These are phyloP conservation scores for Acanthococcus lagerstroemiae DNA, from an alignment of 2,888 invertebrate species.

Conservation along the genomic window DNA sequence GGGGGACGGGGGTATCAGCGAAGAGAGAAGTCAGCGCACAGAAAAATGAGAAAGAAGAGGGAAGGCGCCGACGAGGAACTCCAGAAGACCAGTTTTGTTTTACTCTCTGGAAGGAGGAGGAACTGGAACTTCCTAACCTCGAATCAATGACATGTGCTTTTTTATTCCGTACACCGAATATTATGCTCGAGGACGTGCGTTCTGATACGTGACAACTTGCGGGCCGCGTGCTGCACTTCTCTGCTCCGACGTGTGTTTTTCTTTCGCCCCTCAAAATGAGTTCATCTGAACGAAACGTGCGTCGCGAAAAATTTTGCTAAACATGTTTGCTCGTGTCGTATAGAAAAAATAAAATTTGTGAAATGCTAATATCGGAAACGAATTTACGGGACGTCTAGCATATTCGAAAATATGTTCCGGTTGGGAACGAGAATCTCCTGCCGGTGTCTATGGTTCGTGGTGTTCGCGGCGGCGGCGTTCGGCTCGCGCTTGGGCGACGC, in stretches of 20 bases:
- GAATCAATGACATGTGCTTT: constrained; percentile 5
- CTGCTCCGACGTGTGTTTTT: not conserved
- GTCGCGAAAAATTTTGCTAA: constrained; percentile 1
- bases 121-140: not conserved
- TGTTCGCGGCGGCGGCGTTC: not conserved
- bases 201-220: constrained; percentile 16
- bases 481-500: not conserved
- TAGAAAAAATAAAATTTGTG: not conserved
- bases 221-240: not conserved
- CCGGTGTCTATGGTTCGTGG: not conserved
- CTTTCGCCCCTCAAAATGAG: not conserved
- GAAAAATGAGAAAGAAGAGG: not conserved
- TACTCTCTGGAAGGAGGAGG: not conserved
- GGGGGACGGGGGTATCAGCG: not conserved
- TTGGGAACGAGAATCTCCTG: constrained; percentile 4
- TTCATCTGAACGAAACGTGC: not conserved
- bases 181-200: constrained; percentile 21
- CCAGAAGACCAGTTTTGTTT: constrained; percentile 15
- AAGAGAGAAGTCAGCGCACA: not conserved
- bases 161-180: constrained; percentile 17
- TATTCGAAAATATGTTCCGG: constrained; percentile 4
- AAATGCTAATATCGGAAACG: not conserved
- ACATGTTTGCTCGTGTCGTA: not conserved
- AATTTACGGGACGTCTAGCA: not conserved
- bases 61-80: not conserved